Evolutionary conservation across 2,888 invertebrate species (phyloP).

Genomic region (Heterodera filipjevi): DNA sequence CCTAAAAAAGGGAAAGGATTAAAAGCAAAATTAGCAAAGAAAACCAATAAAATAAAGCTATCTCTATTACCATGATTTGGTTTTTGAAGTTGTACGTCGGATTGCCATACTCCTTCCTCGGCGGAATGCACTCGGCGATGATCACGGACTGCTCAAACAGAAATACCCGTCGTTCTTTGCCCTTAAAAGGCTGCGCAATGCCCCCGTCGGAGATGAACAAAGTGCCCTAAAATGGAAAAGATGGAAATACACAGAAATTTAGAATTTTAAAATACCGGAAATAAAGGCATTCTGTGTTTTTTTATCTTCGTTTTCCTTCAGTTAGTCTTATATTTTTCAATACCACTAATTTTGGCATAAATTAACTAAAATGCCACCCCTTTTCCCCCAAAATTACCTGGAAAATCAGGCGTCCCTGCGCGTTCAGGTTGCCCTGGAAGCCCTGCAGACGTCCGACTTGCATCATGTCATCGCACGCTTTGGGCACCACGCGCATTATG

Average conservation of each 20-base stretch:
- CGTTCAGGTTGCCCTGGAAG: conserved; percentile 93
- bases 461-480: conserved; percentile 84
- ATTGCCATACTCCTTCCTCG: conserved; percentile 82
- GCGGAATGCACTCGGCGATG: conserved; percentile 86
- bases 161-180: conserved; percentile 90
- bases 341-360: neutral
- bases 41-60: conserved; percentile 4
- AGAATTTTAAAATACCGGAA: too few species aligned
- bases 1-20: conserved; percentile 71
- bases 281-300: too few species aligned
- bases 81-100: conserved; percentile 93
- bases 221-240: conserved; percentile 65
- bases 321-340: neutral
- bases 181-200: conserved; percentile 69
- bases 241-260: too few species aligned
- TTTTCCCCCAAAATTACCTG: conserved; percentile 71
- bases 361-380: too few species aligned
- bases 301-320: too few species aligned
- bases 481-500: conserved; percentile 87
- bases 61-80: conserved; percentile 82
- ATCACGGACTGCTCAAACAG: conserved; percentile 97
- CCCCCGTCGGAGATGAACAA: conserved; percentile 67
- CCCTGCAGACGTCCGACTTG: conserved; percentile 89
- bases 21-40: too few species aligned
- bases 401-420: conserved; percentile 89